Evolutionary conservation across 2,888 invertebrate species (phyloP).

Genomic region (Mimas tiliae): DNA sequence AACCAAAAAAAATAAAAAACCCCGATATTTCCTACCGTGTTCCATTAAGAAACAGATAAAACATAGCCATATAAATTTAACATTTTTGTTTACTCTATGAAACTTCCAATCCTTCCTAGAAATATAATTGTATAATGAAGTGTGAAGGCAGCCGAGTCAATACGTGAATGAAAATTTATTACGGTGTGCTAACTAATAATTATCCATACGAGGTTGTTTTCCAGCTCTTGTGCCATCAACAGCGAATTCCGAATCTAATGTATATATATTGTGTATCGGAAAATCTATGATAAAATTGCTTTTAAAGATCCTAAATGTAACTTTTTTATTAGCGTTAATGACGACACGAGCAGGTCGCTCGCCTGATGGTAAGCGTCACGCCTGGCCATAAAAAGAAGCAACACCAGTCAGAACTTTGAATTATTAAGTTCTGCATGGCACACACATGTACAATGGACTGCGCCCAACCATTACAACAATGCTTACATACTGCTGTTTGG

Average conservation of each 20-base stretch:
- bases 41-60: neutral
- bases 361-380: too few relatives aligned
- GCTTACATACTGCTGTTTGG: too few relatives aligned
- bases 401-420: too few relatives aligned
- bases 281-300: slow-evolving; percentile 57
- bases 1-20: too few relatives aligned
- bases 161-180: slow-evolving; percentile 66
- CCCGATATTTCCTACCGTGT: too few relatives aligned
- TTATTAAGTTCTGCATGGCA: too few relatives aligned
- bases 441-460: too few relatives aligned
- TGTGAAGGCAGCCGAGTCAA: slow-evolving; percentile 42
- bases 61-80: neutral
- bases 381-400: too few relatives aligned
- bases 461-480: too few relatives aligned
- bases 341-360: too few relatives aligned
- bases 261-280: slow-evolving; percentile 62
- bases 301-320: slow-evolving; percentile 64
- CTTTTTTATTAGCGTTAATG: too few relatives aligned
- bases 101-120: neutral
- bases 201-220: slow-evolving; percentile 58
- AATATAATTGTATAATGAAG: slow-evolving; percentile 15
- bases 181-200: slow-evolving; percentile 47
- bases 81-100: slow-evolving; percentile 11
- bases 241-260: slow-evolving; percentile 48
- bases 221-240: slow-evolving; percentile 48